Evolutionary conservation across 2,113 vertebrate species (phyloP), one percentile per base, ranked within the genome.

Genomic region (Halcyon senegalensis): DNA sequence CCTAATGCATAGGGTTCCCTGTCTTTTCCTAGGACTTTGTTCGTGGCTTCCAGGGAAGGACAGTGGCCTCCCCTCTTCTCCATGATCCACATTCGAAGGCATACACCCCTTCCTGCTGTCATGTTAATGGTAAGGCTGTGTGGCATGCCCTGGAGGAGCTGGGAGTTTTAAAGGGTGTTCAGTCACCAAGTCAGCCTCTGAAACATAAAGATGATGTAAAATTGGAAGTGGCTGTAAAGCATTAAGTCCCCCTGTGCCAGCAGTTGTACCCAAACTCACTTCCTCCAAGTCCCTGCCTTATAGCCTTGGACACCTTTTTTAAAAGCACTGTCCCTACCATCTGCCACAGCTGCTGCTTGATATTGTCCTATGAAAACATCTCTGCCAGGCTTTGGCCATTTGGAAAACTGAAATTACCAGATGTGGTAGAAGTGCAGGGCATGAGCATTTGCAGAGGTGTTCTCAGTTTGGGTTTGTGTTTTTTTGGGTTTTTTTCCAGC

Each of bases 1-100:
- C 23, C 20, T 90, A 44, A 87, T 24, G 13, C 23, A 43, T 17
- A 56, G 48, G 39, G 11, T 27, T 85, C 31, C 25, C 55, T 89
- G 48, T 95, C 55, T 94, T 84, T 76, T 82, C 50, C 86, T 72
- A 98, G 98, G 95, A 98, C 97, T 59, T 90, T 98, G 4, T 98
- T 98, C 94, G 98, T 97, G 88, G 98, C 98, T 78, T 97, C 98
- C 87, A 97, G 98, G 37, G 98, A 98, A 90, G 97, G 97, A n/a
- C 98, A 98, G 39, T 98, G 98, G 98, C 98, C 98, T 69, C 92
- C 94, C 39, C 95, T 98, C 62, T 98, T 98, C 92, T 97, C 98
- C 50, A 98, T 98, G 98, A 98, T 98, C 84, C 98, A 98, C 83
- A 97, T 98, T 50, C 92, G 94, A 88, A 97, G 89, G 43, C 97